Conservation (phyloP, 2,113 vertebrate genomes). For the Geococcyx californianus region DNA sequence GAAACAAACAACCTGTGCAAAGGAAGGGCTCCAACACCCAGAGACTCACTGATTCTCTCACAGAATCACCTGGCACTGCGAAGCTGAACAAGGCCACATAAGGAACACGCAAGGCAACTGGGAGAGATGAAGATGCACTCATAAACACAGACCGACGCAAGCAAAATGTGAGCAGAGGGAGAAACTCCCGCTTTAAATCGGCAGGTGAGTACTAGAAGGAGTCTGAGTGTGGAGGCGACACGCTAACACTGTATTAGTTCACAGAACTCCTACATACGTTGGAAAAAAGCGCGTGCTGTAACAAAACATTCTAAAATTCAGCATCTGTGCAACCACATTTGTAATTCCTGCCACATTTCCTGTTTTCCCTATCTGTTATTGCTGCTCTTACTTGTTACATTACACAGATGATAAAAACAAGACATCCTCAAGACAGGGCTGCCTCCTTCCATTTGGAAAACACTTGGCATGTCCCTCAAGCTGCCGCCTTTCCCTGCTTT, state of each 20-base stretch:
- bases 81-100: not conserved
- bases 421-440: not conserved
- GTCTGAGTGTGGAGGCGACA: not conserved
- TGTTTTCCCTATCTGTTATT: not conserved
- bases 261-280: not conserved
- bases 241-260: not conserved
- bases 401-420: not conserved
- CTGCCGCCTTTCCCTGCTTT: not conserved
- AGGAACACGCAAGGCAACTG: accelerated
- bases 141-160: not conserved
- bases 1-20: accelerated
- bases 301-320: not conserved
- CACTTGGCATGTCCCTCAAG: not conserved
- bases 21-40: not conserved
- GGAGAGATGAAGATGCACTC: not conserved
- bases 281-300: not conserved
- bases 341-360: not conserved
- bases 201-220: too few relatives aligned
- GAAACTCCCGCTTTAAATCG: not conserved
- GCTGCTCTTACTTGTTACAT: not conserved
- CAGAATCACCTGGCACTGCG: not conserved
- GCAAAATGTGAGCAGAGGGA: not conserved
- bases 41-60: not conserved
- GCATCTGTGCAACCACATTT: not conserved
- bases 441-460: not conserved